These are phyloP conservation scores for Saturnia pavonia DNA, from an alignment of 2,888 invertebrate species.

Conservation along the genomic window DNA sequence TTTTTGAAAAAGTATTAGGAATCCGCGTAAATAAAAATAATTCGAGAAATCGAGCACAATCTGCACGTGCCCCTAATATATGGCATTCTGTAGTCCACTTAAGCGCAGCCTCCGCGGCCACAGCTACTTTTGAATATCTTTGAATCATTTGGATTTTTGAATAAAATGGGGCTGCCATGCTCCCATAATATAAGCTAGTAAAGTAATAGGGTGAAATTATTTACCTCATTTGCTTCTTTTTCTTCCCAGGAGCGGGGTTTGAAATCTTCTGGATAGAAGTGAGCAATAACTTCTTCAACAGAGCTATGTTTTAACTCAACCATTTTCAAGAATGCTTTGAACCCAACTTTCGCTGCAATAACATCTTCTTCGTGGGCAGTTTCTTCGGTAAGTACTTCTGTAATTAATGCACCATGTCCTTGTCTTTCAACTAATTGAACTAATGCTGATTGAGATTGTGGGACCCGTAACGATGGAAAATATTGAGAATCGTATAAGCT, in stretches of 20 bases:
- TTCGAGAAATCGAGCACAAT: no score
- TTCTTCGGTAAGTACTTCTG: conserved; percentile 91
- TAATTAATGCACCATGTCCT: conserved; percentile 90
- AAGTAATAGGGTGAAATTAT: neutral
- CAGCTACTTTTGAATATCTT: no score
- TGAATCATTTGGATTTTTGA: no score
- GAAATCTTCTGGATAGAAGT: conserved; percentile 92
- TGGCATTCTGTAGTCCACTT: no score
- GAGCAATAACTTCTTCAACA: conserved; percentile 91
- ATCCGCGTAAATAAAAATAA: no score
- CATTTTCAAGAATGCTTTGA: conserved; percentile 93
- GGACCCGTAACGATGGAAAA: conserved; percentile 89
- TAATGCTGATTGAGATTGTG: conserved; percentile 92
- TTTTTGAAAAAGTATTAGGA: no score
- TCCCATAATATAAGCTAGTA: neutral
- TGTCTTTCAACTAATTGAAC: conserved; percentile 92
- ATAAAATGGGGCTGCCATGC: neutral
- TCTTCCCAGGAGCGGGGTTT: conserved; percentile 91
- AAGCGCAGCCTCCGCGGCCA: no score
- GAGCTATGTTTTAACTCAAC: conserved; percentile 90
- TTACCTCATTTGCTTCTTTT: conserved; percentile 85
- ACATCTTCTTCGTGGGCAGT: conserved; percentile 88
- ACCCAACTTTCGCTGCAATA: conserved; percentile 90
- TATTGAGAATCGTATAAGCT: conserved; percentile 89
- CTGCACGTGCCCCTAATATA: no score